phyloP scores from a whole-genome alignment of 2,113 vertebrate genomes.

The Papio anubis region DNA sequence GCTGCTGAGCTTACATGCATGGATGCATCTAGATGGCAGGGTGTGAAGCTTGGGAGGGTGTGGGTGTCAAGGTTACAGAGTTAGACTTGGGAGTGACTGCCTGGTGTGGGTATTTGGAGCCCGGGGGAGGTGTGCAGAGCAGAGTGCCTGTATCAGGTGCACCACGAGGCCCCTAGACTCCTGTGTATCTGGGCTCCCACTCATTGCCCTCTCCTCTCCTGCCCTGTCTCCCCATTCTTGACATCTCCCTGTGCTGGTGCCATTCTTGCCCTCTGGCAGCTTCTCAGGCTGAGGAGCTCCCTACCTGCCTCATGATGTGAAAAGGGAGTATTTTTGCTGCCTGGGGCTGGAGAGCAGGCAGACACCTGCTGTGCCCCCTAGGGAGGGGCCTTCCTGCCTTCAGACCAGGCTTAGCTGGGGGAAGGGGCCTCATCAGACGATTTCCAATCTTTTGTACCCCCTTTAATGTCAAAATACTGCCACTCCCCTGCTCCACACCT shows the following conservation, averaged over 20 bases:
- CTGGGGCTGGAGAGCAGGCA: background rate
- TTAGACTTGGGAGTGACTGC: background rate
- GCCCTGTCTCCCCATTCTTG: background rate
- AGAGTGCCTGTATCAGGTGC: rapidly evolving
- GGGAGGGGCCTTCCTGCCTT: background rate
- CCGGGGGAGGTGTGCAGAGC: background rate
- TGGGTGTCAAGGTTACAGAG: background rate
- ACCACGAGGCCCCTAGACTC: background rate
- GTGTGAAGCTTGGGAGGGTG: background rate
- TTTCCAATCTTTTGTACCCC: background rate
- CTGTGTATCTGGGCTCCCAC: background rate
- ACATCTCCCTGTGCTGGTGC: background rate
- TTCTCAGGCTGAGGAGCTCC: background rate
- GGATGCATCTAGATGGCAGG: background rate
- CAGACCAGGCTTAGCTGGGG: background rate
- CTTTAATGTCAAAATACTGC: background rate
- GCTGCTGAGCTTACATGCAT: background rate
- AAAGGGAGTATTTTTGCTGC: background rate
- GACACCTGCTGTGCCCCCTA: background rate
- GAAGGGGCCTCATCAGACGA: background rate
- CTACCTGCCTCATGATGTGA: background rate
- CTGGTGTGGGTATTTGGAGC: background rate
- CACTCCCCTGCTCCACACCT: background rate
- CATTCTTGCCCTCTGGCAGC: too few species aligned
- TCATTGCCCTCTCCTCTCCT: background rate